Evolutionary conservation across 2,888 invertebrate genomes (phyloP).

Genomic region (Camponotus fellah): DNA sequence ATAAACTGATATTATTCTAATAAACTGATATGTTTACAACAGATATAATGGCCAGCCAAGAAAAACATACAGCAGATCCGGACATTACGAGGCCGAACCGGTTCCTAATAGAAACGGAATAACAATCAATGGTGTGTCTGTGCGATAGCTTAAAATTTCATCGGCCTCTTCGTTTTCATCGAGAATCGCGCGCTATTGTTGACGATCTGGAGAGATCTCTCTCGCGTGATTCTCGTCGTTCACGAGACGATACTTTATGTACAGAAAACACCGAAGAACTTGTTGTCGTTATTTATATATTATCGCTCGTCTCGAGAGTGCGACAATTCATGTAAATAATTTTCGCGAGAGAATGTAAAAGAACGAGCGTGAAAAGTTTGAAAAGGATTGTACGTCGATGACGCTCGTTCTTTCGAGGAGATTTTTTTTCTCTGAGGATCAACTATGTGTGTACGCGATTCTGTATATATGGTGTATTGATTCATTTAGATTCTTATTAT

Average conservation of each 20-base stretch:
- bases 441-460: constrained; percentile 65
- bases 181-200: constrained; percentile 15
- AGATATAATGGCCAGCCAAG: constrained; percentile 82
- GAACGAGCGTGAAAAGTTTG: background rate
- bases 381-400: background rate
- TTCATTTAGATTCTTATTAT: constrained; percentile 61
- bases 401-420: constrained; percentile 24
- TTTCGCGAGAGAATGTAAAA: background rate
- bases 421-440: constrained; percentile 41
- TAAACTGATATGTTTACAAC: constrained; percentile 1
- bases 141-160: constrained; percentile 88
- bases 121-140: constrained; percentile 96
- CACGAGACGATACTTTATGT: constrained; percentile 14
- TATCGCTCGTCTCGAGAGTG: constrained; percentile 40
- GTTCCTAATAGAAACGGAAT: constrained; percentile 89
- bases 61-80: constrained; percentile 82
- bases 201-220: background rate
- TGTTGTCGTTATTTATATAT: constrained; percentile 71
- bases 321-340: constrained; percentile 72
- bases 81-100: constrained; percentile 90
- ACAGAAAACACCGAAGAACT: constrained; percentile 43
- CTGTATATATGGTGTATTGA: constrained; percentile 73
- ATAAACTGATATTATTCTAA: background rate
- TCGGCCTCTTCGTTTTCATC: background rate
- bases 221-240: background rate